Base-by-base conservation (phyloP, 2,113 vertebrate species). In the Trematocara variabile region DNA sequence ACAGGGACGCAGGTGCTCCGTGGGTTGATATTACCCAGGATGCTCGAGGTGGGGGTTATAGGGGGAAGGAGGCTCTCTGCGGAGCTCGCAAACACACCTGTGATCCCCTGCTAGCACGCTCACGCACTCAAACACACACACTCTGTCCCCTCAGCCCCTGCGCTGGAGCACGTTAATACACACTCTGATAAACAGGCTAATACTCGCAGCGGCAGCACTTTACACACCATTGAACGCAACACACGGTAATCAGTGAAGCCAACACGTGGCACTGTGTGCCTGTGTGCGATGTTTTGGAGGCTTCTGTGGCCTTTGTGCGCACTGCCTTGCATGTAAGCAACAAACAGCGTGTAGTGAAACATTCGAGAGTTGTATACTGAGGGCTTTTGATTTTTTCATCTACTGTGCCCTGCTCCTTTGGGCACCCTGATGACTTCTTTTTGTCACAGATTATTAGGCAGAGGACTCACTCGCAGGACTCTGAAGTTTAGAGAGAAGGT, bases 111-210 rank as follows among this genome's bases (percentile, higher is more conserved):
- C 79, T 86, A 75, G 89, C 91, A 84, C 56, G 46, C 84, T 56
- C 84, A 12, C 81, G 20, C 83, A 79, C 63, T 68, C 90, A 37
- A 58, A 58, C 82, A 82, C 85, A 86, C 78, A 41, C 70, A 85
- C 79, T 2, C 37, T 8, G 54, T 28, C 20, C 55, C 75, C 41
- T 4, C 22, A 25, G 77, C 80, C 50, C 56, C 48, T 25, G 37
- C 60, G n/a, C 80, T 93, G 85, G 77, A 81, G 80, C 91, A 73
- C 63, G 85, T 92, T 92, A 92, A 95, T 94, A 92, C 91, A 94
- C 93, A 95, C 93, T 93, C 89, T 94, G 92, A 93, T 91, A 89
- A 94, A 94, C 94, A 93, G 70, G 85, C 91, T 94, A 93, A 95
- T 94, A 95, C 88, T 87, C 85, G 65, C 88, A 86, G 86, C 46